phyloP scores from a whole-genome alignment of 92 coral and sea anemone species.

The Epizoanthus ramosus region DNA sequence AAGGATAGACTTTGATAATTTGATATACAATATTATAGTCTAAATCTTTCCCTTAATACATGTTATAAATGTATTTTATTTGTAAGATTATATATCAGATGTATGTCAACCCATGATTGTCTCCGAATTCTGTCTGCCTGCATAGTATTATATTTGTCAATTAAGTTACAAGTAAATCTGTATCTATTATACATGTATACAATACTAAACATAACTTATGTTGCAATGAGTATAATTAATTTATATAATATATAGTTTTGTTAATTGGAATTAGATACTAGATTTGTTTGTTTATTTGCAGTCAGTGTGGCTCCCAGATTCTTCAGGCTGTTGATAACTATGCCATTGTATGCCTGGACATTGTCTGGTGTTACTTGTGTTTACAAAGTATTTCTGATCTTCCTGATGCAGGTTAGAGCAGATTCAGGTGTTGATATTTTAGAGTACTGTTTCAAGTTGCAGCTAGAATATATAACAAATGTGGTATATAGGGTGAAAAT shows the following conservation, averaged over 20 bases:
- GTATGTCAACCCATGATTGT: no score
- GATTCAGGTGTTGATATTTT: neutral
- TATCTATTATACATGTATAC: no score
- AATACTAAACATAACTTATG: no score
- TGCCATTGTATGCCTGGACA: constrained; percentile 90
- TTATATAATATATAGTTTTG: neutral
- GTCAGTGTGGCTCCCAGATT: constrained; percentile 92
- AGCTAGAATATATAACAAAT: neutral
- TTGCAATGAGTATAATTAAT: neutral
- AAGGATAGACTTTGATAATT: no score
- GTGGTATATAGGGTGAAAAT: neutral
- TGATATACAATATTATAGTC: no score
- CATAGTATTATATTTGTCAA: no score
- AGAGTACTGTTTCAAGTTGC: no score
- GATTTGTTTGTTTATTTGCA: constrained; percentile 19
- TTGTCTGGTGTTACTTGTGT: constrained; percentile 95
- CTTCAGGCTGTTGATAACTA: constrained; percentile 92
- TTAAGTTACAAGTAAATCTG: no score
- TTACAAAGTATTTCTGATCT: constrained; percentile 84
- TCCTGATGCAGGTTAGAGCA: constrained; percentile 83
- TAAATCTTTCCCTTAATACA: no score
- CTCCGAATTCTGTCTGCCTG: no score
- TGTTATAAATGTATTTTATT: no score
- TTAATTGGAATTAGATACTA: neutral
- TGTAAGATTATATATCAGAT: no score